phyloP scores from a whole-genome alignment of 2,888 invertebrate species.

The Tenthredo amoena region DNA sequence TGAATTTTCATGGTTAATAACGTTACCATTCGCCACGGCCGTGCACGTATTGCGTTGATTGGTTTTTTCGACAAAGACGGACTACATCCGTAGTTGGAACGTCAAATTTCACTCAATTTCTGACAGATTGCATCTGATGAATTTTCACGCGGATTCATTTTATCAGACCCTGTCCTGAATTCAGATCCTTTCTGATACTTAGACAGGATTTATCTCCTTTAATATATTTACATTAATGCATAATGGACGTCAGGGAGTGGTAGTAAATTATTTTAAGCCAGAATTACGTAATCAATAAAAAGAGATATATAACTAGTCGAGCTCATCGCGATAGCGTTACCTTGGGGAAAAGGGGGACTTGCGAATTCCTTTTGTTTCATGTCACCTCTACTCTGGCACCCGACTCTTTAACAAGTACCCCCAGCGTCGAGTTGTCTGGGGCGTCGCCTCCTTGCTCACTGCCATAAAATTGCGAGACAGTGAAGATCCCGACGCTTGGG shows the following conservation, averaged over 20 bases:
- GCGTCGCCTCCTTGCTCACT: slow-evolving; percentile 24
- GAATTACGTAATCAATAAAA: slow-evolving; percentile 62
- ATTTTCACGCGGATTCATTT: background rate
- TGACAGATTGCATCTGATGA: background rate
- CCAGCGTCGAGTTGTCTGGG: slow-evolving; percentile 34
- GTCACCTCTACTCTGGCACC: slow-evolving; percentile 5
- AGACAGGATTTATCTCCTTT: background rate
- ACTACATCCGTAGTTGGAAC: background rate
- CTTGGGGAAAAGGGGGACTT: background rate
- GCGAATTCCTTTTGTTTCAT: slow-evolving; percentile 3
- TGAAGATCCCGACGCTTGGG: background rate
- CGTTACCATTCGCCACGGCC: background rate
- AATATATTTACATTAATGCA: background rate
- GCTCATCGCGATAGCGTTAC: slow-evolving; percentile 11
- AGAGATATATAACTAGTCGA: background rate
- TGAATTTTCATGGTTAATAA: background rate
- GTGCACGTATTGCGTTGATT: background rate
- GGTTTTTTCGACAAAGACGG: slow-evolving; percentile 17
- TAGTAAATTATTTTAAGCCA: slow-evolving; percentile 59
- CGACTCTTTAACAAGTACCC: slow-evolving; percentile 36
- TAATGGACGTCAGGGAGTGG: slow-evolving; percentile 5
- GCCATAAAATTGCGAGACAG: slow-evolving; percentile 44
- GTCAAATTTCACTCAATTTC: background rate
- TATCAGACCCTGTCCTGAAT: background rate
- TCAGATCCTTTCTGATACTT: background rate